These are phyloP conservation scores for Parapsyche elsis DNA, from an alignment of 1,140 invertebrate genomes.

Conservation along the genomic window DNA sequence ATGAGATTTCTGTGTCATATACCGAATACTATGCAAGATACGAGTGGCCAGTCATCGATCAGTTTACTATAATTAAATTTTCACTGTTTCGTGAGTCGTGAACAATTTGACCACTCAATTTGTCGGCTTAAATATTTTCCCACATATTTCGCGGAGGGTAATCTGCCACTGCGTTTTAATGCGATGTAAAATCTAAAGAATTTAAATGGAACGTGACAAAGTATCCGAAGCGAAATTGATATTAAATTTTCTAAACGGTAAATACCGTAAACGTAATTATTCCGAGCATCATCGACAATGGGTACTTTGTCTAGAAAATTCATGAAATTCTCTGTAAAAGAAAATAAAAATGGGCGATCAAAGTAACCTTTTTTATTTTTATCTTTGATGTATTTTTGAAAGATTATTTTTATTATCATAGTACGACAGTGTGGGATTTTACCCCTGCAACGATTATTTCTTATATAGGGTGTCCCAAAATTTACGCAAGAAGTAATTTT, in stretches of 20 bases:
- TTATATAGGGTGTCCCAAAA: too few relatives aligned
- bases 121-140: too few relatives aligned
- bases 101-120: too few relatives aligned
- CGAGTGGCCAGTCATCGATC: too few relatives aligned
- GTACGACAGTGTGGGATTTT: too few relatives aligned
- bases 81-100: too few relatives aligned
- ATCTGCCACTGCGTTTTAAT: neutral
- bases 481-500: too few relatives aligned
- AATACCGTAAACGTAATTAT: constrained; percentile 7
- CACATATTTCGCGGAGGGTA: neutral
- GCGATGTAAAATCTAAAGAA: constrained; percentile 20
- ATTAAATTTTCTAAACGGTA: constrained; percentile 24
- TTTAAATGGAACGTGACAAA: constrained; percentile 22
- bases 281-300: neutral
- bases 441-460: too few relatives aligned
- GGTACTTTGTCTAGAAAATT: neutral
- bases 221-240: constrained; percentile 5
- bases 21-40: too few relatives aligned
- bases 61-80: too few relatives aligned
- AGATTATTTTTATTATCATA: too few relatives aligned
- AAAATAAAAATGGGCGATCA: neutral
- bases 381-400: neutral
- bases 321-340: neutral
- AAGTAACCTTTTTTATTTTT: neutral
- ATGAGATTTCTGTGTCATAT: too few relatives aligned